A percentile compares a stretch with the other conserved stretches of the same genome.
These are phyloP conservation scores for Cariama cristata DNA, from an alignment of 2,113 vertebrate genomes.

Conservation along the genomic window DNA sequence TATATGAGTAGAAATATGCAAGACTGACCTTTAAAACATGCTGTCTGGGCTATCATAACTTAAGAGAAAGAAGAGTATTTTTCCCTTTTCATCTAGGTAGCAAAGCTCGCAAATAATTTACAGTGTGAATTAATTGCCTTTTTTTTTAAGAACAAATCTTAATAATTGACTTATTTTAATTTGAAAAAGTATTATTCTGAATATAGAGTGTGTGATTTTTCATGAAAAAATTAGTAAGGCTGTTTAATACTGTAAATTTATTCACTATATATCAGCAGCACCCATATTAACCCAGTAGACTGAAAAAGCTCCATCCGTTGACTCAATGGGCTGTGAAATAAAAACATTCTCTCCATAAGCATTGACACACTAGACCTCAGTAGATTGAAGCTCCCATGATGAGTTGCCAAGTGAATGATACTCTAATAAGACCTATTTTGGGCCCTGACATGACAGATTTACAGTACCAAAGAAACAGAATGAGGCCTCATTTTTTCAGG, in stretches of 20 bases:
- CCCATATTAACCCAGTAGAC: slow-evolving; percentile 37
- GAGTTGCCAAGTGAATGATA: slow-evolving; percentile 9
- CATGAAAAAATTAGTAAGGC: background rate
- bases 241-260: background rate
- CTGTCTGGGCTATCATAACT: background rate
- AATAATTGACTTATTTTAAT: background rate
- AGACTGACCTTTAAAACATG: background rate
- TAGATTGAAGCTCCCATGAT: background rate
- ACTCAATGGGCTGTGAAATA: slow-evolving; percentile 53
- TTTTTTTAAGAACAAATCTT: background rate
- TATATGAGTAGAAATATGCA: background rate
- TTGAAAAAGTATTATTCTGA: background rate
- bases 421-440: background rate
- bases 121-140: background rate
- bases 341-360: slow-evolving; percentile 3
- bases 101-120: background rate
- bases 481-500: background rate
- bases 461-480: background rate
- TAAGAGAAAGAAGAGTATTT: background rate
- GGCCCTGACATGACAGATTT: background rate
- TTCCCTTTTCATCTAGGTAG: background rate
- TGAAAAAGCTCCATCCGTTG: slow-evolving; percentile 39
- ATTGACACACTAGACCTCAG: background rate
- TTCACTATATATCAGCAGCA: background rate
- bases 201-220: background rate